Evolutionary conservation across 2,888 invertebrate species (phyloP), one percentile per base, ranked within the genome.

Genomic region (Tipula unca): DNA sequence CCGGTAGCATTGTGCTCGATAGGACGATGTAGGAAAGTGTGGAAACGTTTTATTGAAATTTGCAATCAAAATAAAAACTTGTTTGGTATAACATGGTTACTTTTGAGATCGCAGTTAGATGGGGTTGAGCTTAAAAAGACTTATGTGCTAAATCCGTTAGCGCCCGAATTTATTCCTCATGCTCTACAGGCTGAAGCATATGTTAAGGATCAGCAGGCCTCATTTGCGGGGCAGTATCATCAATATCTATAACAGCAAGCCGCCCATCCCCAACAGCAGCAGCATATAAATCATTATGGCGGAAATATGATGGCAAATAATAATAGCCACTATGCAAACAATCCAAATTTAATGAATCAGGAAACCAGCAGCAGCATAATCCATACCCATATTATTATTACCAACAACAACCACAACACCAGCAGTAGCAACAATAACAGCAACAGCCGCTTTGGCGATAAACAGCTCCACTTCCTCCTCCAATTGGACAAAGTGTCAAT

Each of bases 1-100:
- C 96, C 96, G 0, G 94, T 96, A 0, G 95, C 96, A 0, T 91
- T 97, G 13, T 95, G 96, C 88, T 95, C 96, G 0, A 93, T 96
- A 85, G 96, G 96, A 6, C 93, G 95, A 86, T 96, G 96, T 90
- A 93, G 95, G 87, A 94, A 95, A 90, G 93, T 96, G 0, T 96
- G 96, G 96, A 95, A 95, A 88, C 92, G 94, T 85, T 95, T 95
- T 89, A 92, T 96, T 87, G 94, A 94, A 88, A 93, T 94, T 85
- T 95, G 95, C 88, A 93, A 94, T 88, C 93, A 94, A 88, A 94
- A 94, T 88, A 92, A 93, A 87, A 95, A 95, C 87, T 91, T 95
- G 35, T 94, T 93, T 89, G 96, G 96, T 4, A 93, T 95, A 87
- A 94, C 95, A 0, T 95, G 94, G 94, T 91, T 92, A 0, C 92